Conservation (phyloP, 2,797 vertebrate genomes). For the Lepus townsendii region DNA sequence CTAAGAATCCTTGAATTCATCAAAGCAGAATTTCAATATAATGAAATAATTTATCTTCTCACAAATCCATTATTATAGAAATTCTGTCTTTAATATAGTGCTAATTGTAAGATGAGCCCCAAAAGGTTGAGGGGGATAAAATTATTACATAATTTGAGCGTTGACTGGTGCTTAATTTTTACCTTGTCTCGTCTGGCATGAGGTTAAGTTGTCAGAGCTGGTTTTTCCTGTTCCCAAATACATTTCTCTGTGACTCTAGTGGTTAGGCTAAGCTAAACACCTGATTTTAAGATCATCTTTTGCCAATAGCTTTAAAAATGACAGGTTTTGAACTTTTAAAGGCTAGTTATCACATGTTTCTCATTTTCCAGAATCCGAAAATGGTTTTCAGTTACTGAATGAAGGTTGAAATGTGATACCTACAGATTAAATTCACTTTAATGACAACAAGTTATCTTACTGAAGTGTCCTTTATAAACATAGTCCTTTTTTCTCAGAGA, state of each 20-base stretch:
- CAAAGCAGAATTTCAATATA: constrained; percentile 46
- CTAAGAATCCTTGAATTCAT: constrained; percentile 43
- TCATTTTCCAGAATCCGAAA: constrained; percentile 28
- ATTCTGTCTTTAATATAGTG: constrained; percentile 13
- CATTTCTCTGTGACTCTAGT: constrained; percentile 60
- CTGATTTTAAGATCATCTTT: constrained; percentile 72
- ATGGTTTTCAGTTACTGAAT: constrained; percentile 6
- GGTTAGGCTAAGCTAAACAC: constrained; percentile 73
- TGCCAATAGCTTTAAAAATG: constrained; percentile 58
- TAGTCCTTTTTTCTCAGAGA: background rate
- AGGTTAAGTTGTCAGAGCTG: constrained; percentile 64
- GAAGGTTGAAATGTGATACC: constrained; percentile 50
- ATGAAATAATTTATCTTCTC: constrained; percentile 31
- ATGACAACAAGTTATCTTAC: constrained; percentile 23
- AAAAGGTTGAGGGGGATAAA: background rate
- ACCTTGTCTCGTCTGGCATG: constrained; percentile 34
- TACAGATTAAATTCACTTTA: constrained; percentile 43
- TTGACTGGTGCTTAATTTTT: constrained; percentile 54
- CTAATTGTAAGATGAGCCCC: constrained; percentile 17
- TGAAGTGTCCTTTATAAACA: background rate
- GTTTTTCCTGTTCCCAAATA: constrained; percentile 76
- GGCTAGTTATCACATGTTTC: constrained; percentile 49
- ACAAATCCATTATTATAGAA: background rate
- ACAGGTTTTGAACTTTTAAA: constrained; percentile 57
- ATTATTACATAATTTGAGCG: constrained; percentile 61